phyloP scores from a whole-genome alignment of 2,888 invertebrate genomes.

The Pristionchus mayeri region DNA sequence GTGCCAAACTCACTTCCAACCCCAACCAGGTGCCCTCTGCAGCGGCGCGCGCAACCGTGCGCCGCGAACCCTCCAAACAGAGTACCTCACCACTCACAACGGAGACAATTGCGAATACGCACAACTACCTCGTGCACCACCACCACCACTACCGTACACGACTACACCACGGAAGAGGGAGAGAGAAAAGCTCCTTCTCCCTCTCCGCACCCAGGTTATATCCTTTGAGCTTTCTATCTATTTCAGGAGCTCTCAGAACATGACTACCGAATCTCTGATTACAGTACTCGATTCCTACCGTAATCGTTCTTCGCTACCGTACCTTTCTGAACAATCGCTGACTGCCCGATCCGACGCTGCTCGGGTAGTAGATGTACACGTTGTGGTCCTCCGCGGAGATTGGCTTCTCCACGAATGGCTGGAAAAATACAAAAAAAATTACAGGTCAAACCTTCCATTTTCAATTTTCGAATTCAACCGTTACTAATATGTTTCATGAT shows the following conservation, averaged over 20 bases:
- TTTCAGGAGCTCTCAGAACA: not conserved
- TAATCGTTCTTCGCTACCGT: not conserved
- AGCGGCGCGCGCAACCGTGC: constrained; percentile 12
- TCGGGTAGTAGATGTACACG: constrained; percentile 99
- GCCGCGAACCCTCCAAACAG: constrained; percentile 46
- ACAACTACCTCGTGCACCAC: not conserved
- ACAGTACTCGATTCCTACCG: not conserved
- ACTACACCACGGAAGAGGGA: not conserved
- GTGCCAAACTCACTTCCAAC: constrained; percentile 42
- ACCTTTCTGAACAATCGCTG: constrained; percentile 96
- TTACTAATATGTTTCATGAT: no score
- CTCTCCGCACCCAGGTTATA: no score
- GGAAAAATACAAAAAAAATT: no score
- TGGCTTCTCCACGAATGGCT: constrained; percentile 86
- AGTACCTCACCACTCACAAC: not conserved
- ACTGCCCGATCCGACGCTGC: constrained; percentile 95
- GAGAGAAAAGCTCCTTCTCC: no score
- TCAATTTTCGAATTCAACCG: no score
- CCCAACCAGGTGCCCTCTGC: constrained; percentile 37
- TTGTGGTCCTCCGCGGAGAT: constrained; percentile 99
- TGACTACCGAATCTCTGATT: not conserved
- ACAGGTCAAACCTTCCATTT: not conserved
- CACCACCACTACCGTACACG: not conserved
- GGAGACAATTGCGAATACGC: not conserved
- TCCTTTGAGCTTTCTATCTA: no score